Conservation (phyloP, 2,888 invertebrate species). For the Sphinx pinastri region DNA sequence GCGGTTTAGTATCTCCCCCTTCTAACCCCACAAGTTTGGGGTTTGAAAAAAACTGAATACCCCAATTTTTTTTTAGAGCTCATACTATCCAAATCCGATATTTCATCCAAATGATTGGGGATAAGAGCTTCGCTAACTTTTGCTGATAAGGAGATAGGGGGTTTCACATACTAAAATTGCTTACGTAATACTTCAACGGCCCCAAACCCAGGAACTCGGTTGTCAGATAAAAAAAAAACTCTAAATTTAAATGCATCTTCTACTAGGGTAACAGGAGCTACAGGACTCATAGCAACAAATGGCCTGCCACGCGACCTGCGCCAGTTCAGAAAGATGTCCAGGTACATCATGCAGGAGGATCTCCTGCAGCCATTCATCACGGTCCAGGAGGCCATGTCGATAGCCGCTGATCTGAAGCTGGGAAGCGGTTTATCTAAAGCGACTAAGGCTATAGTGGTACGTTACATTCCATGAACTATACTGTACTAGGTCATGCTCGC, state of each 20-base stretch:
- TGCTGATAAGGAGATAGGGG: too few species aligned
- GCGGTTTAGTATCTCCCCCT: too few species aligned
- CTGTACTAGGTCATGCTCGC: background rate
- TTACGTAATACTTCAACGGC: too few species aligned
- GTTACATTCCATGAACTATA: conserved; percentile 47
- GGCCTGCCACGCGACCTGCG: conserved; percentile 89
- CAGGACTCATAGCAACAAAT: conserved; percentile 91
- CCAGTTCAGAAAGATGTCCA: conserved; percentile 93
- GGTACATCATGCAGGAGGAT: conserved; percentile 98
- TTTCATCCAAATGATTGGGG: too few species aligned
- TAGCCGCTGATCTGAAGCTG: conserved; percentile 95
- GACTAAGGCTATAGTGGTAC: conserved; percentile 89
- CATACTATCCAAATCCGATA: too few species aligned
- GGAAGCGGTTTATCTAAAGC: conserved; percentile 84
- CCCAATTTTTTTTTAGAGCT: too few species aligned
- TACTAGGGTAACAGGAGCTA: conserved; percentile 86
- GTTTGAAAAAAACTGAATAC: too few species aligned
- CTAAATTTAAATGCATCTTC: background rate
- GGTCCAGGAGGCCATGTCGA: conserved; percentile 93
- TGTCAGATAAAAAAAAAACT: background rate
- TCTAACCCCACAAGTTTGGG: too few species aligned
- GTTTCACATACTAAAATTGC: too few species aligned
- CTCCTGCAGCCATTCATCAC: conserved; percentile 93
- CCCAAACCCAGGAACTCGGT: too few species aligned
- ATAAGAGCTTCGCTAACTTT: too few species aligned